Evolutionary conservation across 1,140 invertebrate genomes (phyloP).

Genomic region (Scylla paramamosain): DNA sequence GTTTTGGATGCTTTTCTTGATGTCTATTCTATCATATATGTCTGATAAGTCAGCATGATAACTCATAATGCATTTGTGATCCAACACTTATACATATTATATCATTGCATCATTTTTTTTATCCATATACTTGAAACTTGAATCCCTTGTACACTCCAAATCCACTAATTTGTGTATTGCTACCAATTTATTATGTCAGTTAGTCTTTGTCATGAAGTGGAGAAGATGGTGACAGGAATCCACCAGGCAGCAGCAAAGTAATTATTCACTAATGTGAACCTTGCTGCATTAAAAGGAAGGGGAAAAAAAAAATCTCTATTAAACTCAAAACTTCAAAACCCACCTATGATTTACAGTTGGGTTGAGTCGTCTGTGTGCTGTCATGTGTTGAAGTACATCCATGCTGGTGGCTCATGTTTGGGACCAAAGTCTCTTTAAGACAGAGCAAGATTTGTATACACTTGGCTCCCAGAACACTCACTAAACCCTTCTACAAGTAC

Average conservation of each 20-base stretch:
- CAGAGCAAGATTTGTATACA: too few species aligned
- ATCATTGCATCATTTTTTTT: too few species aligned
- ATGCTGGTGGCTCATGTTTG: too few species aligned
- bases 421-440: too few species aligned
- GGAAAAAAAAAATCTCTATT: too few species aligned
- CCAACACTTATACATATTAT: too few species aligned
- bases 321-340: not conserved
- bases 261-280: not conserved
- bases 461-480: too few species aligned
- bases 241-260: not conserved
- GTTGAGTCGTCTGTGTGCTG: too few species aligned
- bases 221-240: not conserved
- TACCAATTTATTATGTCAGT: not conserved
- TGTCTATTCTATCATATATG: not conserved
- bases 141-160: not conserved
- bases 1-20: not conserved
- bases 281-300: not conserved
- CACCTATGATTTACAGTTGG: not conserved
- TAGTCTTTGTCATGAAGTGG: not conserved
- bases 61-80: not conserved
- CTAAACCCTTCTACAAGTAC: not conserved
- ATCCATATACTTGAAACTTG: not conserved
- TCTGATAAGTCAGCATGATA: not conserved
- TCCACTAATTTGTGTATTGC: not conserved
- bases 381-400: too few species aligned